Evolutionary conservation across 2,888 invertebrate genomes (phyloP), one percentile per base, ranked within the genome.

Genomic region (Oxyscelio sp.): DNA sequence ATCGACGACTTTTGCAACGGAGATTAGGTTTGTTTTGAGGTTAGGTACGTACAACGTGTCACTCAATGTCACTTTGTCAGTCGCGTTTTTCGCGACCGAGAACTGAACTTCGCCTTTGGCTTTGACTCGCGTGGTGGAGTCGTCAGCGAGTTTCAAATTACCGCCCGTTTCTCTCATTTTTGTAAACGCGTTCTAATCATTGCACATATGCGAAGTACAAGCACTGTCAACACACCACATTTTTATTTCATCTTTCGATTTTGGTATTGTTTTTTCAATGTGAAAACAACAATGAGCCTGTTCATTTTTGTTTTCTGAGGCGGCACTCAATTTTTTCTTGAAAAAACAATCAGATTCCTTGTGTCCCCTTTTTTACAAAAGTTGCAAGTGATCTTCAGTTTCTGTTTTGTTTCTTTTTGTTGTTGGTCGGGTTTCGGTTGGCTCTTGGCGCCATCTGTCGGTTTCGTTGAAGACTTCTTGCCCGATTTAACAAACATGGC

Each of bases 121-220:
- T n/a, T 21, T 19, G n/a, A 59, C 58, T 11, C 2, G 13, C 2
- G 59, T 56, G 1, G 34, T 21, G 2, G 59, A 27, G 21, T 52
- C 22, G 52, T 52, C 17, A 2, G 59, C 73, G 8, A 73, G 52
- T n/a, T 61, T 73, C 15, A 73, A 21, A 3, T 22, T 24, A 34
- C 52, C 19, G 17, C 19, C 19, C 5, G 24, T 19, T n/a, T 50
- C 22, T 34, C 31, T 52, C 27, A 2, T 4, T 1, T 4, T 21
- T 31, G 27, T 17, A 24, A 70, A 56, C 6, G 21, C 56, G n/a
- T 11, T 40, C 13, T 27, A 31, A 27, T 83, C n/a, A 9, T 56
- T 52, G 45, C 86, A 86, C 5, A 86, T 9, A 13, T 85, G 85
- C 0, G 84, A 81, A 0, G 56, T 84, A 65, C 79, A 58, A 0